A percentile compares a stretch with the other conserved stretches of the same genome.
These are phyloP conservation scores for Asbolus verrucosus DNA, from an alignment of 1,140 invertebrate species.

Conservation along the genomic window DNA sequence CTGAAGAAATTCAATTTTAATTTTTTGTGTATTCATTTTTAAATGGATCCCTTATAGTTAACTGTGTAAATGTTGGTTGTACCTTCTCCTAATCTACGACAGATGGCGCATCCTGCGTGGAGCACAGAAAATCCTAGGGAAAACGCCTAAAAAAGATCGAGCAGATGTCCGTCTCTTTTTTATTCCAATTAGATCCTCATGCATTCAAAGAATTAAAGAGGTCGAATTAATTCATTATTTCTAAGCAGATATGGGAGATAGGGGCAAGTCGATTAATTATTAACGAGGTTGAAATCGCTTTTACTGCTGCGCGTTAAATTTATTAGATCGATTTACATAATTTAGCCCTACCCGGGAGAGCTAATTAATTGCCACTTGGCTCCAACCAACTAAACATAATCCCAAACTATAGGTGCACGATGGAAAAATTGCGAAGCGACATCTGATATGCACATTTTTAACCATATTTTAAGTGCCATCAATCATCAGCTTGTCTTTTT, in stretches of 20 bases:
- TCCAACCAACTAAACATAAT: conserved; percentile 7
- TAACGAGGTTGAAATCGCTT: conserved; percentile 8
- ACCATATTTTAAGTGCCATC: not conserved
- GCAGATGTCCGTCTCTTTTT: no score
- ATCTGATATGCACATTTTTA: conserved; percentile 1
- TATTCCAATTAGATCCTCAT: no score
- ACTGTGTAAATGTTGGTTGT: no score
- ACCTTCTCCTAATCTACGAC: no score
- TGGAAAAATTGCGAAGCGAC: not conserved
- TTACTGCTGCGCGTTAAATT: conserved; percentile 20
- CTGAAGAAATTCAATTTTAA: not conserved
- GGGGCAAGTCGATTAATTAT: conserved; percentile 13
- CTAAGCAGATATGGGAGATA: not conserved
- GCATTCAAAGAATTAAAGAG: no score
- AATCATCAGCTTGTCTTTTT: conserved; percentile 20
- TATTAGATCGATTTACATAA: conserved; percentile 31
- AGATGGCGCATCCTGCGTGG: no score
- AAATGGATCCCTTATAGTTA: not conserved
- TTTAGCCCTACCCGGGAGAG: not conserved
- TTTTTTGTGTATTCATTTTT: not conserved
- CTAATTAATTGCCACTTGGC: conserved; percentile 11
- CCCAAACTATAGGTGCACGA: not conserved
- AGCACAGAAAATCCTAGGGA: no score
- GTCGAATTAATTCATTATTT: conserved; percentile 10
- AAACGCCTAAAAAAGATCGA: no score